Percentiles rank a stretch among this genome's conserved stretches.
These are phyloP conservation scores for Diplodus sargus DNA, from an alignment of 2,797 vertebrate genomes.

Conservation along the genomic window DNA sequence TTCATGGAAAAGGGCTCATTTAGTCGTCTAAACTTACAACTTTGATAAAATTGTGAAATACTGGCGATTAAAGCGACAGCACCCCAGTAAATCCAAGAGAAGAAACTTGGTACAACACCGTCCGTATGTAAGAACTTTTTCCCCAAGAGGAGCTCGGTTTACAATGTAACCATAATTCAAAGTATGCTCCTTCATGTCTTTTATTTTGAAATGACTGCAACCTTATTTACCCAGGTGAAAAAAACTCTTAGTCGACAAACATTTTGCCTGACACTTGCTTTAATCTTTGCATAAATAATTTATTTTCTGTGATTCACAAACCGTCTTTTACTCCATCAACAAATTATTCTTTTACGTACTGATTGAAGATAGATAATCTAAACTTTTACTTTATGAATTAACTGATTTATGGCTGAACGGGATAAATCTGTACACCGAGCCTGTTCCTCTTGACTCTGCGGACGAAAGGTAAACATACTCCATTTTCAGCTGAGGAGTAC, in stretches of 20 bases:
- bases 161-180: not conserved
- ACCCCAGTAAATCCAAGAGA: not conserved
- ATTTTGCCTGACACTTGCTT: not conserved
- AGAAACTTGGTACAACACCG: not conserved
- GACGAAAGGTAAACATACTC: slow-evolving; percentile 70
- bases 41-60: slow-evolving; percentile 53
- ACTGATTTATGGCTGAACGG: slow-evolving; percentile 10
- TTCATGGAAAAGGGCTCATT: slow-evolving; percentile 46
- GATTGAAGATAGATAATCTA: not conserved
- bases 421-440: not conserved
- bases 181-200: not conserved
- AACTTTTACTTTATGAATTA: not conserved
- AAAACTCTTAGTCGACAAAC: too few species aligned
- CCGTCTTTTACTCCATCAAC: not conserved
- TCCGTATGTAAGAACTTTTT: not conserved
- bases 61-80: not conserved
- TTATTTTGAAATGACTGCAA: slow-evolving; percentile 4
- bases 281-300: not conserved
- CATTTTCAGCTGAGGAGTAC: slow-evolving; percentile 16
- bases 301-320: not conserved
- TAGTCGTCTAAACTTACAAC: slow-evolving; percentile 30
- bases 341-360: not conserved
- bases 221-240: not conserved
- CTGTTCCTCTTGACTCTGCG: slow-evolving; percentile 35
- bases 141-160: not conserved